Conservation (phyloP, 2,888 invertebrate species). For the Loripinus fragilis region DNA sequence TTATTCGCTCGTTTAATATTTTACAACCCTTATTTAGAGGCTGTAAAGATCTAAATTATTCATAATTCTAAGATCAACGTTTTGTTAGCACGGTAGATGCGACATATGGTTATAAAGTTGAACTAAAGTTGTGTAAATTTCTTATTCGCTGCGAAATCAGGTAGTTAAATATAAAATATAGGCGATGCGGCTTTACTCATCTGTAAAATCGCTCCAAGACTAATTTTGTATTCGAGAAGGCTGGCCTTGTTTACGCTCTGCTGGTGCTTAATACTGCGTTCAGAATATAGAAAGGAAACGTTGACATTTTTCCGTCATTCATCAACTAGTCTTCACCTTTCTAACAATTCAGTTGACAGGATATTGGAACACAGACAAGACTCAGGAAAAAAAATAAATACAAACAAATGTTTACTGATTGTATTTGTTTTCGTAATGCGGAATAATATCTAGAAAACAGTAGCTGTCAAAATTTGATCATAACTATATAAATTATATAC, state of each 20-base stretch:
- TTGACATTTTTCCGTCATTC: slow-evolving; percentile 7
- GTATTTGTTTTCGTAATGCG: neutral
- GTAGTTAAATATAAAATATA: slow-evolving; percentile 12
- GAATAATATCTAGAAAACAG: neutral
- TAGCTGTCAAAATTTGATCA: neutral
- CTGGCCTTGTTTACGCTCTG: neutral
- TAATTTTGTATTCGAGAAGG: neutral
- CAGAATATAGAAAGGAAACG: neutral
- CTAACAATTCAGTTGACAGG: neutral
- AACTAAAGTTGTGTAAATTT: slow-evolving; percentile 11
- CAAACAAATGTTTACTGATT: too few relatives aligned
- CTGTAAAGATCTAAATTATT: slow-evolving; percentile 18
- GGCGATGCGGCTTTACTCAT: neutral
- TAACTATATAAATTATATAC: slow-evolving; percentile 11
- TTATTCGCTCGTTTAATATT: slow-evolving; percentile 17
- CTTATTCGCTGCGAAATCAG: slow-evolving; percentile 1
- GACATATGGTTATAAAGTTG: neutral
- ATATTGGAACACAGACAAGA: neutral
- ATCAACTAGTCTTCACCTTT: slow-evolving; percentile 4
- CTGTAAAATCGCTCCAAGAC: slow-evolving; percentile 5
- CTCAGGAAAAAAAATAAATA: too few relatives aligned
- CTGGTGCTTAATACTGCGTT: neutral
- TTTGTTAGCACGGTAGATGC: neutral
- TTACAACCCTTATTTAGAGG: slow-evolving; percentile 13
- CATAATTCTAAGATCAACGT: slow-evolving; percentile 17